Conservation (phyloP, 2,113 vertebrate genomes). For the Probosciger aterrimus region DNA sequence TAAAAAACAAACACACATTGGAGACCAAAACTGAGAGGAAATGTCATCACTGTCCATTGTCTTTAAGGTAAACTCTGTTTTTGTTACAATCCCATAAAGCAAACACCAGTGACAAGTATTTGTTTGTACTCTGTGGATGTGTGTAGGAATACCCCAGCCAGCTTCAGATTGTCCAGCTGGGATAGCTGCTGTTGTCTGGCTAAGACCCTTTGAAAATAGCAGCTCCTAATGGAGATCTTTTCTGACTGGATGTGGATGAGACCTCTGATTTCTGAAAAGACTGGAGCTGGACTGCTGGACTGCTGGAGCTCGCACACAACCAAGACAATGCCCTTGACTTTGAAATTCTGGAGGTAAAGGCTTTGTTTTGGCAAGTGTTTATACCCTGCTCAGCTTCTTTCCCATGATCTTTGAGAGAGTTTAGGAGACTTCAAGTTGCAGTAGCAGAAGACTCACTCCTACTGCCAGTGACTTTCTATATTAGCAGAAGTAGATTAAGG, state of each 20-base stretch:
- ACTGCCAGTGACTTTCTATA: background rate
- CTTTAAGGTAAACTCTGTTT: background rate
- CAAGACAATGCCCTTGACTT: background rate
- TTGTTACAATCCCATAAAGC: background rate
- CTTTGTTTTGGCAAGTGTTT: background rate
- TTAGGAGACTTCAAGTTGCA: background rate
- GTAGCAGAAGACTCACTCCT: background rate
- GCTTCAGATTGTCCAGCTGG: background rate
- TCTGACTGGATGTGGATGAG: background rate
- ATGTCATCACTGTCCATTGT: background rate
- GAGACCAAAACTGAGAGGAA: background rate
- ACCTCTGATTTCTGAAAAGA: background rate
- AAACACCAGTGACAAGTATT: background rate
- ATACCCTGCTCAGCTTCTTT: background rate
- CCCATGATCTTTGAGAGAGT: background rate
- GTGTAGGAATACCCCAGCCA: background rate
- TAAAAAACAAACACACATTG: background rate
- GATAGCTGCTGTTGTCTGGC: background rate
- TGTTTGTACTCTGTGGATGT: background rate
- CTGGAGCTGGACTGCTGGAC: too few relatives aligned
- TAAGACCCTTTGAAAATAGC: background rate
- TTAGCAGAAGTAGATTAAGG: background rate
- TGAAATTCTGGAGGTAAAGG: background rate
- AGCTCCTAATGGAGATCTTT: accelerated
- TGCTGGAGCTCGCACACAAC: background rate